Evolutionary conservation across 2,888 invertebrate species (phyloP).

Genomic region (Sturmia bella): DNA sequence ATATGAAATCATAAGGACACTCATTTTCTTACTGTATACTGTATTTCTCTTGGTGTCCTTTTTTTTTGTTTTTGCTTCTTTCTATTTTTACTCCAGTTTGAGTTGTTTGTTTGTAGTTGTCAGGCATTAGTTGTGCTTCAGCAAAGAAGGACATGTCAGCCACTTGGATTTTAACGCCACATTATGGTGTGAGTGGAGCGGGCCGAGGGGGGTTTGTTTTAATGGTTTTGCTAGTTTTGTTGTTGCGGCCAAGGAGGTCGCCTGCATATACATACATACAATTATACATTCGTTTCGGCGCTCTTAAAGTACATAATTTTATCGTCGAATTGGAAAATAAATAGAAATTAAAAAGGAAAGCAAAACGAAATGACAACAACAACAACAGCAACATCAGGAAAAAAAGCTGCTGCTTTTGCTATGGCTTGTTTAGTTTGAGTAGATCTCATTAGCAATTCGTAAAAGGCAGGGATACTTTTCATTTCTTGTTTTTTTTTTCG

Average conservation of each 20-base stretch:
- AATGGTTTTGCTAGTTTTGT: conserved; percentile 41
- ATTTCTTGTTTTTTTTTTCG: conserved; percentile 14
- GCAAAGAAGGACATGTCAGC: conserved; percentile 65
- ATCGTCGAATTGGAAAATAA: conserved; percentile 67
- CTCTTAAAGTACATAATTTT: conserved; percentile 59
- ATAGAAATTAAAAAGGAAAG: conserved; percentile 66
- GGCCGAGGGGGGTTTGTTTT: conserved; percentile 9
- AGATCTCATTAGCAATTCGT: conserved; percentile 80
- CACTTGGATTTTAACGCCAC: conserved; percentile 66
- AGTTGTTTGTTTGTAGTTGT: conserved; percentile 53
- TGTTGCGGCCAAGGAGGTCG: conserved; percentile 53
- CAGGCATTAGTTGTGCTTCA: conserved; percentile 64
- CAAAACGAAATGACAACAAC: conserved; percentile 68
- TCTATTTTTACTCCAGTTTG: conserved; percentile 6
- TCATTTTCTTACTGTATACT: conserved; percentile 33
- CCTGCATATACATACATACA: background rate
- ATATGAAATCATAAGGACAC: conserved; percentile 57
- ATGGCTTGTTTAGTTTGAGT: conserved; percentile 71
- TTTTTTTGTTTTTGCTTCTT: background rate
- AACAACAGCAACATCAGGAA: conserved; percentile 49
- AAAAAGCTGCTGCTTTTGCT: conserved; percentile 72
- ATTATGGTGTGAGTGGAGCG: conserved; percentile 14
- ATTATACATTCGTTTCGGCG: conserved; percentile 11
- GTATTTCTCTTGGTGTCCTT: conserved; percentile 19
- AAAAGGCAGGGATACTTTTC: conserved; percentile 60